A percentile compares a stretch with the other conserved stretches of the same genome.
phyloP scores from a whole-genome alignment of 1,140 invertebrate species.

The Aradophagus sp. region DNA sequence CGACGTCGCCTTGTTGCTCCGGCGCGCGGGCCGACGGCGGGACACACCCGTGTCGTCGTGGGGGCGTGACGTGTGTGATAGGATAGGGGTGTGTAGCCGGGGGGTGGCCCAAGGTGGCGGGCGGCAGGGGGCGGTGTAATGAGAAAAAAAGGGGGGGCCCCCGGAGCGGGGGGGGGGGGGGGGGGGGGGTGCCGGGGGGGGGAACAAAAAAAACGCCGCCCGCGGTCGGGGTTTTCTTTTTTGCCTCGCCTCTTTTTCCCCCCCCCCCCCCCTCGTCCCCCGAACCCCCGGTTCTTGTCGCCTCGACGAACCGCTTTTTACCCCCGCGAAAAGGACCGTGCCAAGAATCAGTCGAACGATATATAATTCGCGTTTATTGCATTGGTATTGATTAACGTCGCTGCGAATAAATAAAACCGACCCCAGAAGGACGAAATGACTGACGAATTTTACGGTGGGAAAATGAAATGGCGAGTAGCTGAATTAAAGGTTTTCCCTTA shows the following conservation, averaged over 20 bases:
- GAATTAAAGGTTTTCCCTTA: too few relatives aligned
- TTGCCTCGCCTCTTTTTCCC: constrained; percentile 30
- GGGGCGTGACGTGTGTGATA: too few relatives aligned
- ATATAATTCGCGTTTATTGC: constrained; percentile 47
- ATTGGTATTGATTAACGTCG: constrained; percentile 34
- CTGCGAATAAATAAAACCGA: constrained; percentile 28
- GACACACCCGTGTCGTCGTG: too few relatives aligned
- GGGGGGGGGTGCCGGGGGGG: too few relatives aligned
- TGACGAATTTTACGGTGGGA: not conserved
- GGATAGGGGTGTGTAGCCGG: too few relatives aligned
- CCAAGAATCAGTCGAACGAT: constrained; percentile 26
- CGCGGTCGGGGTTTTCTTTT: constrained; percentile 41
- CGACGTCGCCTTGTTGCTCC: too few relatives aligned
- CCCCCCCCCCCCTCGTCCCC: constrained; percentile 16
- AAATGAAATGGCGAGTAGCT: too few relatives aligned
- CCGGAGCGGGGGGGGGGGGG: not conserved
- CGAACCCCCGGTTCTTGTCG: constrained; percentile 23
- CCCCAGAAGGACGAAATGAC: not conserved
- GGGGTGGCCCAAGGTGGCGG: too few relatives aligned
- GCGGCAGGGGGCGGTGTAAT: too few relatives aligned
- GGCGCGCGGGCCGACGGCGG: too few relatives aligned
- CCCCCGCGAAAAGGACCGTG: constrained; percentile 36
- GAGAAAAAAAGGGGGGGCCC: too few relatives aligned
- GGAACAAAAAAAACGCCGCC: constrained; percentile 61
- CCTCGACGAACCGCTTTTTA: constrained; percentile 36